Base-by-base conservation (phyloP, 37 sponge, comb jelly and placozoan genomes). In the Eunapius fragilis region DNA sequence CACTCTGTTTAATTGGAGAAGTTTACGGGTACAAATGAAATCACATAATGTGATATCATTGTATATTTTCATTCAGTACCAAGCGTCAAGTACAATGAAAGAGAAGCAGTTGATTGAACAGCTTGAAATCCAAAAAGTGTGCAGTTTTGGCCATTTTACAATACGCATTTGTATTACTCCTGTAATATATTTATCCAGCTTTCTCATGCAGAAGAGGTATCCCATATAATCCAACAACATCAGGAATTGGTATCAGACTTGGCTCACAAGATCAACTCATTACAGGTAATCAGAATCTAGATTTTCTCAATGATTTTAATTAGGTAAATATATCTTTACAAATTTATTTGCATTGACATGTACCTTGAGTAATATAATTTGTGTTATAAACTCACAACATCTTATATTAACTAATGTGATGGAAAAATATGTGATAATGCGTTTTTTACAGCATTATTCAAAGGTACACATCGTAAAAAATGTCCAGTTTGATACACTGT, bases 191-290 rank as follows among this genome's bases (percentile, higher is more conserved):
- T 35, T 14, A 2, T n/a, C 19, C 70, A 83, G 83, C 23, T 83
- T n/a, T 41, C 49, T 25, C 72, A 73, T 47, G 31, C 47, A 47
- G 74, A 47, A 72, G 83, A 83, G 23, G 12, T 73, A 33, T 48
- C 72, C 25, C 70, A 72, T 30, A 22, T 73, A 23, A n/a, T 47
- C 31, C 73, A 83, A 34, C 47, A 72, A 50, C 48, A 83, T 31
- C 36, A n/a, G 4, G n/a, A 72, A 3, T 13, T 41, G 2, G 28
- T 25, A 3, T 30, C 72, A 22, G 23, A 37, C 9, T 50, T 83
- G 13, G 31, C 72, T 3, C 28, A 83, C 28, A 72, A 70, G 6
- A 72, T 74, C 30, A 37, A 41, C 6, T 37, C 72, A 27, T 41
- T 83, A 48, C 41, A 83, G 83, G 83, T 83, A 70, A 0, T 24